These are phyloP conservation scores for Tridacna crocea DNA, from an alignment of 2,888 invertebrate species.

Conservation along the genomic window DNA sequence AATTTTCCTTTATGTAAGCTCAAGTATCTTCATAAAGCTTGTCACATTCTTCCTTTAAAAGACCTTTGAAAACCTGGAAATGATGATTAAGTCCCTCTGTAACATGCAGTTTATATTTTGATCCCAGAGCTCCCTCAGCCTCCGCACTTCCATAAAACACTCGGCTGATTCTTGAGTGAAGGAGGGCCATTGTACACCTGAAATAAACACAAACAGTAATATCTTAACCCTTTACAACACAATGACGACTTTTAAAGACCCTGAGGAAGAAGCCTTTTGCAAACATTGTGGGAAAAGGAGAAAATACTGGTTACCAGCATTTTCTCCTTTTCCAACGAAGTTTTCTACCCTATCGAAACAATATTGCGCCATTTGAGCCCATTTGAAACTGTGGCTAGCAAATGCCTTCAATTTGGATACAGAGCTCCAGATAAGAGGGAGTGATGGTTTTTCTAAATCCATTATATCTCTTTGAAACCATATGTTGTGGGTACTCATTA, in stretches of 20 bases:
- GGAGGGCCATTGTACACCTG: slow-evolving; percentile 95
- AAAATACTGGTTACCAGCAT: not conserved
- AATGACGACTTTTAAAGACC: too few species aligned
- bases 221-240: too few species aligned
- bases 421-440: too few species aligned
- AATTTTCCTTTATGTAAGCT: not conserved
- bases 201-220: slow-evolving; percentile 12
- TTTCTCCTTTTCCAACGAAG: not conserved
- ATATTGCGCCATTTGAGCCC: too few species aligned
- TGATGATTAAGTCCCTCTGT: slow-evolving; percentile 94
- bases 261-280: too few species aligned
- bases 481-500: too few species aligned
- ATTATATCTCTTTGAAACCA: too few species aligned
- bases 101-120: slow-evolving; percentile 90
- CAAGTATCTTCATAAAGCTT: slow-evolving; percentile 39
- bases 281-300: not conserved
- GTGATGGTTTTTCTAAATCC: too few species aligned
- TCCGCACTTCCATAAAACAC: slow-evolving; percentile 90
- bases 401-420: too few species aligned
- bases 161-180: slow-evolving; percentile 93
- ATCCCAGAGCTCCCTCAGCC: slow-evolving; percentile 89
- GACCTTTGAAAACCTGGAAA: slow-evolving; percentile 90
- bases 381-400: too few species aligned
- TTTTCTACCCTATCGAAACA: not conserved
- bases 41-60: slow-evolving; percentile 56